phyloP scores from a whole-genome alignment of 2,888 invertebrate species.

The Phengaris arion region DNA sequence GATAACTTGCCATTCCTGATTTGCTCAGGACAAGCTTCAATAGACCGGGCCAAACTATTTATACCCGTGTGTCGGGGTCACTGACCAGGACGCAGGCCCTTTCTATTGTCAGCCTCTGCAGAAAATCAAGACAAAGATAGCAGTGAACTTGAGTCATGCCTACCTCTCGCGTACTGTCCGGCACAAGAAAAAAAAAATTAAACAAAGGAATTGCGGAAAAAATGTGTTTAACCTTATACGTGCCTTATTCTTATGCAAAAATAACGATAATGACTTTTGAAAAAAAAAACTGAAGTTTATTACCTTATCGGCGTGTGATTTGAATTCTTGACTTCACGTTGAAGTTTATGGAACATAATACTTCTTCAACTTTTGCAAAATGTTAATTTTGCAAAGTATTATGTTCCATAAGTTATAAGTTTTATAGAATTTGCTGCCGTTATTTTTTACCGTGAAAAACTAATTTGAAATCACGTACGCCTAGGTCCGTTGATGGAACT shows the following conservation, averaged over 20 bases:
- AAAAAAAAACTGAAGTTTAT: neutral
- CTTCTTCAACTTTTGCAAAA: neutral
- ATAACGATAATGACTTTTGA: neutral
- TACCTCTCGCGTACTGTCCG: neutral
- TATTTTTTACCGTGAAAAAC: neutral
- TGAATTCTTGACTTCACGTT: neutral
- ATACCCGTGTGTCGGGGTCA: conserved; percentile 54
- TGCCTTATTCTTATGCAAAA: neutral
- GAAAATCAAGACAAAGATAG: conserved; percentile 29
- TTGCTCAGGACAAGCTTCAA: conserved; percentile 36
- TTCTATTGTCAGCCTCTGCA: conserved; percentile 40
- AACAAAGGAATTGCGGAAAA: neutral
- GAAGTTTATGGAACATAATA: neutral
- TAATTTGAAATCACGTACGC: neutral
- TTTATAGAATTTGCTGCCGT: neutral
- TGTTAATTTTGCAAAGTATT: no score
- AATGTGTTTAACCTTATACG: neutral
- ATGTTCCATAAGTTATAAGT: neutral
- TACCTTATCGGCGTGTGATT: neutral
- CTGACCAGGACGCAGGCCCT: conserved; percentile 45
- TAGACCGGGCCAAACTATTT: conserved; percentile 45
- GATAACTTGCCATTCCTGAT: conserved; percentile 36
- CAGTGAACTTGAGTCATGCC: neutral
- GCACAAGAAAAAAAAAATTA: neutral
- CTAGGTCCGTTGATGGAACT: conserved; percentile 11